Conservation (phyloP, 2,888 invertebrate species). For the Scaptomyza reducta region DNA sequence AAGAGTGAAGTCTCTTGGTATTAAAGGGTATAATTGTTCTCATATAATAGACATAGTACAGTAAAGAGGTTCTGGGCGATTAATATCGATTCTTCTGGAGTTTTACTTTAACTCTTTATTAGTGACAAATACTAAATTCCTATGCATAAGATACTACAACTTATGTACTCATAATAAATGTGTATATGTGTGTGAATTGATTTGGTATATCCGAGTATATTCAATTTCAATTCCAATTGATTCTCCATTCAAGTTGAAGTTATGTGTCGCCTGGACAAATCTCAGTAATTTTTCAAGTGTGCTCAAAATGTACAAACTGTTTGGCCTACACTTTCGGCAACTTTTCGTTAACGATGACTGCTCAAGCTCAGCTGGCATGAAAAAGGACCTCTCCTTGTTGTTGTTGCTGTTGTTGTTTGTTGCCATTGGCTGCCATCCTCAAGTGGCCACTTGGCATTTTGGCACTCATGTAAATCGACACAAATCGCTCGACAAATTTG, state of each 20-base stretch:
- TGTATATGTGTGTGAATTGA: background rate
- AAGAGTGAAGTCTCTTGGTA: too few relatives aligned
- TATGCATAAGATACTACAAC: too few relatives aligned
- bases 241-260: constrained; percentile 2
- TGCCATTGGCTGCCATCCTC: constrained; percentile 47
- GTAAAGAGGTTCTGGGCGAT: too few relatives aligned
- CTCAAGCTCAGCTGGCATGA: constrained; percentile 27
- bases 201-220: constrained; percentile 1
- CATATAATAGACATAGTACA: too few relatives aligned
- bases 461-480: constrained; percentile 77
- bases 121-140: too few relatives aligned
- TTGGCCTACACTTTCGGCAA: constrained; percentile 27
- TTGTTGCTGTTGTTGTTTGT: constrained; percentile 19
- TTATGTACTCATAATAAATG: background rate
- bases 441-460: constrained; percentile 79
- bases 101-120: too few relatives aligned
- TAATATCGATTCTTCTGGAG: too few relatives aligned
- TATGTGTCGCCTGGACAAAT: constrained; percentile 2
- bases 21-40: too few relatives aligned
- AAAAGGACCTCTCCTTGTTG: constrained; percentile 29
- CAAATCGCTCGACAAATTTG: constrained; percentile 78
- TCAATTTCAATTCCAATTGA: constrained; percentile 7
- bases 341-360: constrained; percentile 21
- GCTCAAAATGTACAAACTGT: constrained; percentile 3
- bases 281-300: constrained; percentile 14